Evolutionary conservation across 1,140 invertebrate species (phyloP).

Genomic region (Drosophila melanica): DNA sequence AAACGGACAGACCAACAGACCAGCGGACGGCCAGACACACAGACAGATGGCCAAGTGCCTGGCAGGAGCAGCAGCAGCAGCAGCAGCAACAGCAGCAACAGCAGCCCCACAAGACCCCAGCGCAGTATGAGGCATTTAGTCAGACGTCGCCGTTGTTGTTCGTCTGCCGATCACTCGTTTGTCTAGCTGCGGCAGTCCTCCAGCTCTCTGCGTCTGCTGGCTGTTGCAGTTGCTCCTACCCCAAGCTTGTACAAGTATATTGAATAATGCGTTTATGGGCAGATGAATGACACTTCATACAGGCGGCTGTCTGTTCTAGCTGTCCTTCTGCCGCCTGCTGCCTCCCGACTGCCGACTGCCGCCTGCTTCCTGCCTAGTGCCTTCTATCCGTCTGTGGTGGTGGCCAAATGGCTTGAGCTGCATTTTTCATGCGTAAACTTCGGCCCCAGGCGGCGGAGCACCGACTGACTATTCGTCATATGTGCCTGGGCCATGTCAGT

Average conservation of each 20-base stretch:
- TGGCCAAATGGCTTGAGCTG: slow-evolving; percentile 49
- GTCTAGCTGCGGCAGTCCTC: slow-evolving; percentile 64
- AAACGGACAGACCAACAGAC: slow-evolving; percentile 34
- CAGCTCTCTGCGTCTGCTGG: background rate
- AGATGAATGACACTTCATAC: slow-evolving; percentile 81
- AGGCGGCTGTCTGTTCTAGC: slow-evolving; percentile 57
- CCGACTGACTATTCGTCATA: slow-evolving; percentile 74
- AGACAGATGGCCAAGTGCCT: slow-evolving; percentile 29
- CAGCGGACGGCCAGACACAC: slow-evolving; percentile 30
- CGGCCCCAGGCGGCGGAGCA: slow-evolving; percentile 48
- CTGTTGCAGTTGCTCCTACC: slow-evolving; percentile 11
- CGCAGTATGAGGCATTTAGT: slow-evolving; percentile 80
- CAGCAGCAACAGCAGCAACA: slow-evolving; percentile 30
- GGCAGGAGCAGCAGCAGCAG: slow-evolving; percentile 17
- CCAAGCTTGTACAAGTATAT: slow-evolving; percentile 47
- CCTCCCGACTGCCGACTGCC: background rate
- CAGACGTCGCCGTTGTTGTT: slow-evolving; percentile 68
- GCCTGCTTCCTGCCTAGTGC: background rate
- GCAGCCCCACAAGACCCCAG: slow-evolving; percentile 58
- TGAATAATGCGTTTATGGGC: slow-evolving; percentile 81
- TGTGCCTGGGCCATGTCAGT: slow-evolving; percentile 71
- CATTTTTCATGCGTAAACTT: slow-evolving; percentile 80
- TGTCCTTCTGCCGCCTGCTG: background rate
- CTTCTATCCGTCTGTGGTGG: slow-evolving; percentile 31
- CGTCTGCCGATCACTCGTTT: slow-evolving; percentile 79